A percentile compares a stretch with the other conserved stretches of the same genome.
Conservation (phyloP, 35 echinoderm and acorn worm genomes). For the Nesometra sesokonis region DNA sequence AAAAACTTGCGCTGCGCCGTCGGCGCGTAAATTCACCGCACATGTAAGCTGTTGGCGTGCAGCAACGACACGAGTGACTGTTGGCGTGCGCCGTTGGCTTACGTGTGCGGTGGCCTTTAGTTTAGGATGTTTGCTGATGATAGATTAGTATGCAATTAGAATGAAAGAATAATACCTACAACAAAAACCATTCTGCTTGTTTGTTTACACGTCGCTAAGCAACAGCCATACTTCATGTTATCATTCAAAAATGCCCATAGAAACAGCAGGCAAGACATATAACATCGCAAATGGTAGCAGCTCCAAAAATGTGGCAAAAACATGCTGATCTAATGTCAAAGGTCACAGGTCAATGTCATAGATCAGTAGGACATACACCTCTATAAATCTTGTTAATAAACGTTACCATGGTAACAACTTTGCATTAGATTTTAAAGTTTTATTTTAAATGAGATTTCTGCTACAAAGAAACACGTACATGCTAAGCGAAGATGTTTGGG, state of each 20-base stretch:
- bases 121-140: no score
- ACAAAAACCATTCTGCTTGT: not conserved
- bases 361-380: not conserved
- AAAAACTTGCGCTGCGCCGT: no score
- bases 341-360: no score
- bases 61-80: no score
- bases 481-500: not conserved
- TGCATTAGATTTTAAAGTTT: not conserved
- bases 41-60: no score
- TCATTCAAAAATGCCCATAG: no score
- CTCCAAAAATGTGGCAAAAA: not conserved
- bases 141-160: no score
- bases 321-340: not conserved
- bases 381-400: not conserved
- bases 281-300: not conserved
- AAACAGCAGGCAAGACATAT: not conserved
- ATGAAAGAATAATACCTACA: not conserved
- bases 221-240: not conserved
- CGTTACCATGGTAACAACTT: not conserved
- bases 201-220: not conserved
- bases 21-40: no score
- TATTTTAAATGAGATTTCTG: not conserved
- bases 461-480: not conserved
- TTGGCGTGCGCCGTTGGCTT: no score
- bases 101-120: no score